Conservation (phyloP, 2,888 invertebrate genomes). For the Phorcus lineatus region DNA sequence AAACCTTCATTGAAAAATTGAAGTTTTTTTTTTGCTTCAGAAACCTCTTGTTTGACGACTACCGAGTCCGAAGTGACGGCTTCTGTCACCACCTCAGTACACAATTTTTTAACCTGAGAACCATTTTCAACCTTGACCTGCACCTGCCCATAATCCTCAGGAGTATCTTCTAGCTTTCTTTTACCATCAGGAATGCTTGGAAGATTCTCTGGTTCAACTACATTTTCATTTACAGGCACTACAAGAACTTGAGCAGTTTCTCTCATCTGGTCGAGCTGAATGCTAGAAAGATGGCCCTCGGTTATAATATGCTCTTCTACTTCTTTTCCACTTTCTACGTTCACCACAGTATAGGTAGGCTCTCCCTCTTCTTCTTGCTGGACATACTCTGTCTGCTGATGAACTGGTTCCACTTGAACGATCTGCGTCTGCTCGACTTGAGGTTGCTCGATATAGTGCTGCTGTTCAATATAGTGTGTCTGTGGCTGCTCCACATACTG, state of each 20-base stretch:
- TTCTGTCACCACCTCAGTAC: background rate
- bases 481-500: background rate
- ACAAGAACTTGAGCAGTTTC: background rate
- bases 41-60: background rate
- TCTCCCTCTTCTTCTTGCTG: background rate
- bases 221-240: background rate
- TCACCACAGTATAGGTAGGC: background rate
- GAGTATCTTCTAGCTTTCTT: background rate
- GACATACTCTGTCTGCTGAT: background rate
- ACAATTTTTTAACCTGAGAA: slow-evolving; percentile 16
- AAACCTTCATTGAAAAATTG: slow-evolving; percentile 9
- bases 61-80: background rate
- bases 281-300: background rate
- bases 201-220: background rate
- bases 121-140: slow-evolving; percentile 12
- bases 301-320: background rate
- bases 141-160: background rate
- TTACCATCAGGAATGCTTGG: slow-evolving; percentile 11
- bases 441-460: background rate
- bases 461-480: background rate
- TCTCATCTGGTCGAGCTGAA: background rate
- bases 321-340: background rate
- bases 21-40: background rate
- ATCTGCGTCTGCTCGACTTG: background rate
- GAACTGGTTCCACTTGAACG: background rate